A percentile compares a stretch with the other conserved stretches of the same genome.
Conservation (phyloP, 2,797 vertebrate species). For the Bradypodion ventrale region DNA sequence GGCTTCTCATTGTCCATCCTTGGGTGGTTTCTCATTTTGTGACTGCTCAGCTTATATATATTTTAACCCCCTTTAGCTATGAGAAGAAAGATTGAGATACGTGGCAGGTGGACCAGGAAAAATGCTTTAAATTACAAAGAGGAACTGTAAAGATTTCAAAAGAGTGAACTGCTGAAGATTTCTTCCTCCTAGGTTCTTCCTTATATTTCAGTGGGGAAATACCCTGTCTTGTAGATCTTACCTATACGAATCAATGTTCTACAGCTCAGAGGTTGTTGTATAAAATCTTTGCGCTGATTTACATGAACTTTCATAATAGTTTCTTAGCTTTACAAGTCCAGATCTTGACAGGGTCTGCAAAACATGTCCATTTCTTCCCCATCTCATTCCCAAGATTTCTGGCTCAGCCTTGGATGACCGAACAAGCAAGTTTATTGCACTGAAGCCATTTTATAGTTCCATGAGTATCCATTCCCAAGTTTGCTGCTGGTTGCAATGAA, state of each 20-base stretch:
- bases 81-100: neutral
- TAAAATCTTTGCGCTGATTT: neutral
- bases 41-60: neutral
- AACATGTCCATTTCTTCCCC: neutral
- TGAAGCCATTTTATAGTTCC: no score
- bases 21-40: neutral
- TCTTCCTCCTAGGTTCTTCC: conserved; percentile 25
- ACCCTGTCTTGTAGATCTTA: neutral
- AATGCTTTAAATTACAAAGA: conserved; percentile 2
- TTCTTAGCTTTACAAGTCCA: neutral
- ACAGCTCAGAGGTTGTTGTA: conserved; percentile 3
- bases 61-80: neutral
- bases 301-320: neutral
- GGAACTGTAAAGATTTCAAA: neutral
- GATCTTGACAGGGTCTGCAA: neutral
- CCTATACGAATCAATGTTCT: conserved; percentile 17
- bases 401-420: neutral
- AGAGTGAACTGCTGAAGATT: conserved; percentile 10
- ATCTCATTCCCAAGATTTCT: neutral
- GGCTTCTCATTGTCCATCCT: neutral
- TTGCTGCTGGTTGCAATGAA: no score
- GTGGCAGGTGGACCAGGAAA: neutral
- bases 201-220: neutral
- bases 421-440: no score
- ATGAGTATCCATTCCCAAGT: no score